Evolutionary conservation across 2,113 vertebrate genomes (phyloP).

Genomic region (Phaethornis superciliosus): DNA sequence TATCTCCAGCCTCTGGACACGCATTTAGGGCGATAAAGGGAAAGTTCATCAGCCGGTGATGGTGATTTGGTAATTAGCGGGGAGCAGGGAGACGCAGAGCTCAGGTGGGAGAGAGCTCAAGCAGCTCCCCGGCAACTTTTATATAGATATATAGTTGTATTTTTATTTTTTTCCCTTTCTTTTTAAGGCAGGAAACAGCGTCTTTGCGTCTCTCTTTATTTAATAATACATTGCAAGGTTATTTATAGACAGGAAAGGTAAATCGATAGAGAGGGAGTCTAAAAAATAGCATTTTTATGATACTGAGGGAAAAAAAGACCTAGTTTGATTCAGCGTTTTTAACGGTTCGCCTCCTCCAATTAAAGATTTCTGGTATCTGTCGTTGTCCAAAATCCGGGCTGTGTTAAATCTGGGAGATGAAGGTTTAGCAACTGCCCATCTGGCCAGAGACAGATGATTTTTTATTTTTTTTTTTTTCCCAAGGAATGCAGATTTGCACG

Average conservation of each 20-base stretch:
- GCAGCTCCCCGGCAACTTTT: neutral
- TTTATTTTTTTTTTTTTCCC: neutral
- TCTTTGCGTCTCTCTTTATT: too few species aligned
- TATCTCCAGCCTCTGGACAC: neutral
- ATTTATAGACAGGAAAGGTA: constrained; percentile 51
- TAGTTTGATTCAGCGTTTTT: constrained; percentile 27
- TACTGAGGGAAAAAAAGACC: neutral
- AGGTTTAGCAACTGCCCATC: constrained; percentile 65
- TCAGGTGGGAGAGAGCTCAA: neutral
- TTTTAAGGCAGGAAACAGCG: neutral
- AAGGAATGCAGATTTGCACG: constrained; percentile 49
- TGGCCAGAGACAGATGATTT: constrained; percentile 42
- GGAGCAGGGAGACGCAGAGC: neutral
- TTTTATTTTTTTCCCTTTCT: neutral
- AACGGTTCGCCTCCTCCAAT: constrained; percentile 38
- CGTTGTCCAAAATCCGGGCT: constrained; percentile 53
- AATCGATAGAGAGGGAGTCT: constrained; percentile 34
- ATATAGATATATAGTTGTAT: neutral
- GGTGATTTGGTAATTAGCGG: neutral
- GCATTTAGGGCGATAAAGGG: constrained; percentile 13
- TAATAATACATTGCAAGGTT: constrained; percentile 41
- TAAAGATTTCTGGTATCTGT: constrained; percentile 40
- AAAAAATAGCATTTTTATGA: neutral
- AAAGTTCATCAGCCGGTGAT: neutral
- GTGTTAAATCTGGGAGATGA: constrained; percentile 58